Evolutionary conservation across 2,797 vertebrate species (phyloP), one percentile per base, ranked within the genome.

Genomic region (Lacerta viridis): DNA sequence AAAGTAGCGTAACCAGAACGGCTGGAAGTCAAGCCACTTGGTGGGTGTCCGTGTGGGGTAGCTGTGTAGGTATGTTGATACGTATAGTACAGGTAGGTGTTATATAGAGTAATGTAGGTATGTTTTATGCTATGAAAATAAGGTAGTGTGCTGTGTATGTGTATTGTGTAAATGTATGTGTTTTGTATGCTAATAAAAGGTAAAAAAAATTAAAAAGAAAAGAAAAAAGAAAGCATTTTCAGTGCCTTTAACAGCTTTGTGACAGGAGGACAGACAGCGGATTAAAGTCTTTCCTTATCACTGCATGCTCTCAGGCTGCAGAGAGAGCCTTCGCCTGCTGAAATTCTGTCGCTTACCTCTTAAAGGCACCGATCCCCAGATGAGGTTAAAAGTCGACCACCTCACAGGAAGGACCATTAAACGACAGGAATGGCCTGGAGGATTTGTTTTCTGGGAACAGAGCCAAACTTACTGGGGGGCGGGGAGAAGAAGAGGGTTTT

Each of bases 371-470:
- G 13, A 25, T 71, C 13, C 43, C n/a, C 10, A 2, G 36, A 11
- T 11, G 61, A 55, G n/a, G 36, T 36, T 46, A 9, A 66, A 69
- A 50, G 39, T 20, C 55, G 75, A 43, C n/a, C 79, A 50, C 20
- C 4, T 7, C 7, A n/a, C 27, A 80, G 50, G 15, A 46, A 39
- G 7, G n/a, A 71, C 25, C 59, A 43, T 61, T 72, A 11, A 61
- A n/a, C 4, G 1, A 50, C 27, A 81, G n/a, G 36, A 55, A 23
- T 29, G 29, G 13, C 9, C 36, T 6, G 39, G 18, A 6, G 13
- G 8, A 33, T 74, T 55, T 36, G 66, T 43, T 64, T 77, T 71
- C 88, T 85, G 84, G 76, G 41, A 76, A 72, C 76, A 80, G 41
- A 76, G n/a, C 87, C n/a, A 43, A 87, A 90, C 20, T 79, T 25